These are phyloP conservation scores for Botrylloides violaceus DNA, from an alignment of 23 tunicate species.

Conservation along the genomic window DNA sequence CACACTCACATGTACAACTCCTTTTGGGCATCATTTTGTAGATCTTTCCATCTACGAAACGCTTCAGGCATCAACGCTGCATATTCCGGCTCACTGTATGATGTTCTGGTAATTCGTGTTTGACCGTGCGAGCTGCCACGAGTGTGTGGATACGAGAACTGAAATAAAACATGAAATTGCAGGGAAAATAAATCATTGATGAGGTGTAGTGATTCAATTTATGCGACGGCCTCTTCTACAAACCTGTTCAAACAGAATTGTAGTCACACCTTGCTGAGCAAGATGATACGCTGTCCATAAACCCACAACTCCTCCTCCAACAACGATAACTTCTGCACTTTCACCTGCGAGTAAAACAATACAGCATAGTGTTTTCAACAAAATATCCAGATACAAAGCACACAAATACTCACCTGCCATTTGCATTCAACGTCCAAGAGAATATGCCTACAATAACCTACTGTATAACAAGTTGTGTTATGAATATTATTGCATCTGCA, in stretches of 20 bases:
- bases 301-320: slow-evolving; percentile 85
- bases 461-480: too few relatives aligned
- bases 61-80: slow-evolving; percentile 13
- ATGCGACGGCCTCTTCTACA: too few relatives aligned
- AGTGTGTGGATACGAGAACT: slow-evolving; percentile 67
- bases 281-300: slow-evolving; percentile 35
- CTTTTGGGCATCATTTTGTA: slow-evolving; percentile 29
- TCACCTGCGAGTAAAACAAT: background rate
- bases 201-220: too few relatives aligned
- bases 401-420: too few relatives aligned
- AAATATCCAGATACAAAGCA: too few relatives aligned
- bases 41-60: slow-evolving; percentile 27
- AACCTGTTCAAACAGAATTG: slow-evolving; percentile 20
- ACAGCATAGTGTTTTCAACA: too few relatives aligned
- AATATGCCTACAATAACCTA: too few relatives aligned
- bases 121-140: slow-evolving; percentile 83
- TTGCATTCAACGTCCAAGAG: too few relatives aligned
- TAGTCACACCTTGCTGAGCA: slow-evolving; percentile 7
- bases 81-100: slow-evolving; percentile 27
- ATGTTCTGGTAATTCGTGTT: slow-evolving; percentile 53
- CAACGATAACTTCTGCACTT: slow-evolving; percentile 59
- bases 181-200: too few relatives aligned
- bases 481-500: too few relatives aligned
- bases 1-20: slow-evolving; percentile 31
- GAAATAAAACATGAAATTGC: too few relatives aligned